A percentile compares a stretch with the other conserved stretches of the same genome.
phyloP scores from a whole-genome alignment of 2,888 invertebrate genomes.

The Drosophila lacicola region DNA sequence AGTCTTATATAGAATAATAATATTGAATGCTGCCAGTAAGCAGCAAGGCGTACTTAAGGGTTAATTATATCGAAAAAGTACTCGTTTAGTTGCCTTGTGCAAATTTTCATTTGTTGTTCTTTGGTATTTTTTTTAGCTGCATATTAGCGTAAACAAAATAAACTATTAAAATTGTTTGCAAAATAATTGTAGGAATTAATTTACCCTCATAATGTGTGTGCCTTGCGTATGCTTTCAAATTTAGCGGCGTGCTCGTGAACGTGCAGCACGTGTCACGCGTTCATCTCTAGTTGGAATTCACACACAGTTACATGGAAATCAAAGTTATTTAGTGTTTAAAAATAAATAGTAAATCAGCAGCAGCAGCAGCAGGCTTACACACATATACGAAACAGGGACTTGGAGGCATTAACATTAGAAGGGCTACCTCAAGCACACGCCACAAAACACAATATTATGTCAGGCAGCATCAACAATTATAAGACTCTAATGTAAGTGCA shows the following conservation, averaged over 20 bases:
- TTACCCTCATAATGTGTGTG: neutral
- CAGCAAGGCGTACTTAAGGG: too few species aligned
- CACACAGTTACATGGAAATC: constrained; percentile 48
- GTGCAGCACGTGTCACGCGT: constrained; percentile 25
- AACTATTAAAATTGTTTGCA: too few species aligned
- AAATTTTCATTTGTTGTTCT: too few species aligned
- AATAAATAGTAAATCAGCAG: constrained; percentile 34
- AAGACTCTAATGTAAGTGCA: constrained; percentile 81
- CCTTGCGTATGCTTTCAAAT: neutral
- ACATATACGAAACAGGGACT: constrained; percentile 21
- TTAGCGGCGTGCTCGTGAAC: constrained; percentile 1
- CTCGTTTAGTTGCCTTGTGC: too few species aligned
- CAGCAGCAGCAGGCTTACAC: constrained; percentile 22
- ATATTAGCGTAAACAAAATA: too few species aligned
- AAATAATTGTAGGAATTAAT: neutral
- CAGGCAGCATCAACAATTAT: constrained; percentile 84
- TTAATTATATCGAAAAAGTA: too few species aligned
- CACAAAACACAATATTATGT: constrained; percentile 70
- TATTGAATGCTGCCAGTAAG: too few species aligned
- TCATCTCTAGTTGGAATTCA: constrained; percentile 42
- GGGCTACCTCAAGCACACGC: constrained; percentile 18
- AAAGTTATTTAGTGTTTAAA: constrained; percentile 53
- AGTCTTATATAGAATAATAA: too few species aligned
- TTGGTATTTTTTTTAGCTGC: too few species aligned
- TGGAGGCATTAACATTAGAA: constrained; percentile 15